phyloP scores from a whole-genome alignment of 1,140 invertebrate species.

The Diabrotica undecimpunctata region DNA sequence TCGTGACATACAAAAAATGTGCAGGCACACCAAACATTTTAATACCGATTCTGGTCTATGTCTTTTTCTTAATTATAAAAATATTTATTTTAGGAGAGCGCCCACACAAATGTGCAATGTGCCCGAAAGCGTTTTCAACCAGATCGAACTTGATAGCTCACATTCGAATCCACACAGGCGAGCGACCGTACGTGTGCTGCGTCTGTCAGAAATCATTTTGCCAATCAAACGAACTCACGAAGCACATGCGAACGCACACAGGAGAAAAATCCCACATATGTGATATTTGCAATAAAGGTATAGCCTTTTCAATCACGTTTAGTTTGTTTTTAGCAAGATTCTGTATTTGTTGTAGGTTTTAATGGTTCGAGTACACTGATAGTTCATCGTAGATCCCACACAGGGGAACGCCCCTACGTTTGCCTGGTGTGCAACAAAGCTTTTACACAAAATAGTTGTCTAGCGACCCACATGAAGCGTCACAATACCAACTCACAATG shows the following conservation, averaged over 20 bases:
- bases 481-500: conserved; percentile 19
- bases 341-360: conserved; percentile 35
- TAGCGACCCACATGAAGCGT: conserved; percentile 41
- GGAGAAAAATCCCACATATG: conserved; percentile 52
- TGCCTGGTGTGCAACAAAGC: conserved; percentile 40
- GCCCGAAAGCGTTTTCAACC: conserved; percentile 55
- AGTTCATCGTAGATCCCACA: conserved; percentile 40
- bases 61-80: too few relatives aligned
- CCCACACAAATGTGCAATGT: conserved; percentile 54
- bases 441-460: conserved; percentile 44
- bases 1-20: too few relatives aligned
- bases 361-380: conserved; percentile 43
- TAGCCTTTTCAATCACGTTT: background rate
- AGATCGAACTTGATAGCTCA: conserved; percentile 54
- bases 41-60: too few relatives aligned
- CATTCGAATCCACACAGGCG: conserved; percentile 53
- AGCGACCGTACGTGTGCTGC: conserved; percentile 48
- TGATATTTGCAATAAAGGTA: conserved; percentile 48
- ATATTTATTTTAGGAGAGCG: conserved; percentile 45
- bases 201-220: conserved; percentile 51
- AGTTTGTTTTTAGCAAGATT: background rate
- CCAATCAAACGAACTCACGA: conserved; percentile 48
- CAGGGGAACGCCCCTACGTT: conserved; percentile 41
- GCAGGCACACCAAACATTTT: too few relatives aligned
- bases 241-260: conserved; percentile 49